A percentile compares a stretch with the other conserved stretches of the same genome.
These are phyloP conservation scores for Melikaiella ostensackeni DNA, from an alignment of 2,888 invertebrate genomes.

Conservation along the genomic window DNA sequence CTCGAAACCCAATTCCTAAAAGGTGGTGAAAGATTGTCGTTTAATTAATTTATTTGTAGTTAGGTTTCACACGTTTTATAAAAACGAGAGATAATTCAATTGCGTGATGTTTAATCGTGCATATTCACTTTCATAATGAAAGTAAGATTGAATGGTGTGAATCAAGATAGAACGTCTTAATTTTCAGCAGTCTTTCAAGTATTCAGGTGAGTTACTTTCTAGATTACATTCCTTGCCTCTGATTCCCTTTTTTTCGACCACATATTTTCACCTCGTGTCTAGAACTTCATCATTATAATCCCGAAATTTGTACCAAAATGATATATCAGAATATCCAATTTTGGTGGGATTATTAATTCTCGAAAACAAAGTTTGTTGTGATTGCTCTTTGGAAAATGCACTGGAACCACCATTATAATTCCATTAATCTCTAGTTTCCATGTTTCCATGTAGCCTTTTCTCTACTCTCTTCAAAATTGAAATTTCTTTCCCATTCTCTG, in stretches of 20 bases:
- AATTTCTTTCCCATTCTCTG: background rate
- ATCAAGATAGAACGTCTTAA: background rate
- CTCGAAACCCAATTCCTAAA: background rate
- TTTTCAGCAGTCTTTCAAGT: background rate
- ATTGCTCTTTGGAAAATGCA: background rate
- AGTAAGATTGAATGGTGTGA: background rate
- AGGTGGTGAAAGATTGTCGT: background rate
- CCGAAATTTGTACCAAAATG: background rate
- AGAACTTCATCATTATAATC: background rate
- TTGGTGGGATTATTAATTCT: background rate
- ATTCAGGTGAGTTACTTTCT: slow-evolving; percentile 8
- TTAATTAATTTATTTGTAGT: slow-evolving; percentile 1
- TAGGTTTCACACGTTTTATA: background rate
- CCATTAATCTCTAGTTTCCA: background rate
- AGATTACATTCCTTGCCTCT: background rate
- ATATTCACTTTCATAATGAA: background rate
- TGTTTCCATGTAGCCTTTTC: background rate
- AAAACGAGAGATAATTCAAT: background rate
- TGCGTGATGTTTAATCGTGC: background rate
- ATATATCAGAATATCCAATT: background rate
- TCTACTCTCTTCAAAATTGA: background rate
- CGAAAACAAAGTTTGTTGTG: background rate
- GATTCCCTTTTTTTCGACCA: background rate
- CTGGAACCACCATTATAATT: background rate
- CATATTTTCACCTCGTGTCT: background rate